These are phyloP conservation scores for Malachius bipustulatus DNA, from an alignment of 2,888 invertebrate species.

Conservation along the genomic window DNA sequence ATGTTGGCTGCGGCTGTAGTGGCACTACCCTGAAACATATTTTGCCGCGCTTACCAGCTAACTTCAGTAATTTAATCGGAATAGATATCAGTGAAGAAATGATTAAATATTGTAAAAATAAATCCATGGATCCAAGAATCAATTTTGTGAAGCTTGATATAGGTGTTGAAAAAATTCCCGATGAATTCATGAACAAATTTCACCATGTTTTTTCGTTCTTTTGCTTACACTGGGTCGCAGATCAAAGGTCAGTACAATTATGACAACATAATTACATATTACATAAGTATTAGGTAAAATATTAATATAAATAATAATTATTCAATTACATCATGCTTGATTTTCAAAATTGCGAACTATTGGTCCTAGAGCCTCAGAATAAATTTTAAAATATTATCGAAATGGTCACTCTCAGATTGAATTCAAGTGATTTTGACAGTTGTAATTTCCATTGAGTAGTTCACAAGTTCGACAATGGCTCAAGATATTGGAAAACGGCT, in stretches of 20 bases:
- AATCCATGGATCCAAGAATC: conserved; percentile 36
- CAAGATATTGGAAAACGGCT: too few relatives aligned
- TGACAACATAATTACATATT: too few relatives aligned
- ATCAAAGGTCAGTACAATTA: conserved; percentile 46
- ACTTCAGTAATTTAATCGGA: conserved; percentile 41
- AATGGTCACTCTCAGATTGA: too few relatives aligned
- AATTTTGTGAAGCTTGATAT: conserved; percentile 45
- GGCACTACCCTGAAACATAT: conserved; percentile 46
- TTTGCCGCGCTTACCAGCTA: conserved; percentile 42
- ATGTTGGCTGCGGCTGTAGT: conserved; percentile 59
- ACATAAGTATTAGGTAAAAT: too few relatives aligned
- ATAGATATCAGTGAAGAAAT: conserved; percentile 54
- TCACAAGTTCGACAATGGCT: too few relatives aligned
- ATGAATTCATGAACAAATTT: conserved; percentile 38
- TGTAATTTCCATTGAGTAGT: too few relatives aligned
- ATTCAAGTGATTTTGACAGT: too few relatives aligned
- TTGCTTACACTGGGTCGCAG: conserved; percentile 59
- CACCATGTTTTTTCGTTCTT: conserved; percentile 58
- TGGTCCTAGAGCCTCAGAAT: too few relatives aligned
- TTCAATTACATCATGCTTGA: too few relatives aligned
- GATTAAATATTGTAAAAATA: conserved; percentile 47
- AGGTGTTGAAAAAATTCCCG: conserved; percentile 37
- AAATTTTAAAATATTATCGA: too few relatives aligned
- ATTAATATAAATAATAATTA: too few relatives aligned
- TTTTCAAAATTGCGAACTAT: too few relatives aligned